phyloP scores from a whole-genome alignment of 1,140 invertebrate species.

The Bombus affinis region DNA sequence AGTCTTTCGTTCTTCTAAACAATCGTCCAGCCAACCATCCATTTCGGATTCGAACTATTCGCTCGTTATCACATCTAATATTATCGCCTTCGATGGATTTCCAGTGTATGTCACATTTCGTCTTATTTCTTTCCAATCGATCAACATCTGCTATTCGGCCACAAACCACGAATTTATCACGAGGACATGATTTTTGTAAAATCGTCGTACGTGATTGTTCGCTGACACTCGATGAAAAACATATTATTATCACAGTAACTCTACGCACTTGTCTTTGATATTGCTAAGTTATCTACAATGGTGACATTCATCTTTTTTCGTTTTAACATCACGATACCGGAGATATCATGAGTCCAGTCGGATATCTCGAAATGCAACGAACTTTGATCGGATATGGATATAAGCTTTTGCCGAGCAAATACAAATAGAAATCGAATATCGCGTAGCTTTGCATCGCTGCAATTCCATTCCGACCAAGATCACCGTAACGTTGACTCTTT shows the following conservation, averaged over 20 bases:
- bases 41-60: too few relatives aligned
- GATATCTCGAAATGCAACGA: neutral
- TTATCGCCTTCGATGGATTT: too few relatives aligned
- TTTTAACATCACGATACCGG: neutral
- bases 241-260: too few relatives aligned
- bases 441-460: neutral
- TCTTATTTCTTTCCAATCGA: too few relatives aligned
- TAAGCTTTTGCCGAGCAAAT: slow-evolving; percentile 17
- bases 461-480: neutral
- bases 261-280: neutral
- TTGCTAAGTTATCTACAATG: neutral
- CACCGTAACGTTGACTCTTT: neutral
- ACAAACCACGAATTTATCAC: too few relatives aligned
- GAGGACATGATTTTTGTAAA: too few relatives aligned
- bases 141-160: too few relatives aligned
- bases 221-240: too few relatives aligned
- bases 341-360: neutral
- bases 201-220: too few relatives aligned
- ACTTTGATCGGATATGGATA: neutral
- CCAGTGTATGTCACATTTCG: too few relatives aligned
- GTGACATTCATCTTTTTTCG: neutral
- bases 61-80: too few relatives aligned
- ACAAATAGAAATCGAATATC: neutral
- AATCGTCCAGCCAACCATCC: too few relatives aligned
- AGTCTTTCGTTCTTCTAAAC: slow-evolving; percentile 17